Percentiles rank a stretch among this genome's conserved stretches.
Conservation (phyloP, 2,113 vertebrate genomes). For the Gasterosteus aculeatus region DNA sequence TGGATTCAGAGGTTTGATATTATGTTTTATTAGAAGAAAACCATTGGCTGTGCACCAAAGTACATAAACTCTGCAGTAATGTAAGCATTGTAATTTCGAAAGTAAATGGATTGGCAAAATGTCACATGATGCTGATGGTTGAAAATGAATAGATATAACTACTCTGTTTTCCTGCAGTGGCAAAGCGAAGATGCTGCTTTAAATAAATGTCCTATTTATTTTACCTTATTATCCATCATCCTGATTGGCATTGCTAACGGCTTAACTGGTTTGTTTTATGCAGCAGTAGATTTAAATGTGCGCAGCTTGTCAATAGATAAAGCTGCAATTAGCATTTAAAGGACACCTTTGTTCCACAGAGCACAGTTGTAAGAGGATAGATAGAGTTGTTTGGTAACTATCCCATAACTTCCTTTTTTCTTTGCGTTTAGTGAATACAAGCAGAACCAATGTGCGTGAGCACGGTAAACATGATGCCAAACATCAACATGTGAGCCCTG, state of each 20-base stretch:
- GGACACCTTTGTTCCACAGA: slow-evolving; percentile 14
- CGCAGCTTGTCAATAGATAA: slow-evolving; percentile 22
- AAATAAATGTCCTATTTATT: slow-evolving; percentile 1
- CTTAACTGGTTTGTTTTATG: slow-evolving; percentile 3
- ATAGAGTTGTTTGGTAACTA: background rate
- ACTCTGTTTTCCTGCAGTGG: background rate
- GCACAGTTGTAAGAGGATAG: background rate
- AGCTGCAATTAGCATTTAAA: slow-evolving; percentile 21
- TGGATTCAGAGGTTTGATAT: slow-evolving; percentile 7
- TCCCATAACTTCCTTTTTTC: background rate
- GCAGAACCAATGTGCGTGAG: too few species aligned
- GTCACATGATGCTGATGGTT: slow-evolving; percentile 2
- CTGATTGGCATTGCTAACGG: background rate
- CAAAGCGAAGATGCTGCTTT: background rate
- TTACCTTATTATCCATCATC: slow-evolving; percentile 6
- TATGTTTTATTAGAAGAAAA: slow-evolving; percentile 28
- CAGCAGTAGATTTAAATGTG: slow-evolving; percentile 1
- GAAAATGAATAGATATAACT: slow-evolving; percentile 28
- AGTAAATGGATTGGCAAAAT: slow-evolving; percentile 34
- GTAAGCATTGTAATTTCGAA: slow-evolving; percentile 41
- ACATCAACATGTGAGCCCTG: too few species aligned
- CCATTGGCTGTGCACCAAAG: slow-evolving; percentile 17
- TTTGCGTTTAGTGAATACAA: too few species aligned
- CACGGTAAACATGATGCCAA: too few species aligned
- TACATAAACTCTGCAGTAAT: slow-evolving; percentile 16